A percentile compares a stretch with the other conserved stretches of the same genome.
These are phyloP conservation scores for Drosophila paracracens DNA, from an alignment of 2,888 invertebrate species.

Conservation along the genomic window DNA sequence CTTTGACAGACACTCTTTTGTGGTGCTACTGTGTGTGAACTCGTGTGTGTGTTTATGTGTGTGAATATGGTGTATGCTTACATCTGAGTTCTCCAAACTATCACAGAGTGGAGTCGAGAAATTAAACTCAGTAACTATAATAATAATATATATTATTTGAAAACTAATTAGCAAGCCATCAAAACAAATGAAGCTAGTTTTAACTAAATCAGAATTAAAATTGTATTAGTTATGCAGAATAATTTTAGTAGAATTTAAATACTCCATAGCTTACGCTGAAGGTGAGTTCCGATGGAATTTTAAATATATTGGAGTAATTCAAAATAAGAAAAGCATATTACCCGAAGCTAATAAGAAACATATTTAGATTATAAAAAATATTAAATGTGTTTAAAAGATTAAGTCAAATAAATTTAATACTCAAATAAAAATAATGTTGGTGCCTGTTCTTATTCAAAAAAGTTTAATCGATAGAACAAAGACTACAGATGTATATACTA, in stretches of 20 bases:
- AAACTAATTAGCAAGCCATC: background rate
- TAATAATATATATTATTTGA: background rate
- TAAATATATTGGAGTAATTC: background rate
- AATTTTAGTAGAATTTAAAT: background rate
- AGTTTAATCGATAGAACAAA: background rate
- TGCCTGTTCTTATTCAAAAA: background rate
- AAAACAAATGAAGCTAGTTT: background rate
- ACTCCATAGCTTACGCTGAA: background rate
- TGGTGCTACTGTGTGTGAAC: constrained; percentile 20
- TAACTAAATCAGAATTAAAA: background rate
- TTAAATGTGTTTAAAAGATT: background rate
- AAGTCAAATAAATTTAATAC: background rate
- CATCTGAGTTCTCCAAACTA: constrained; percentile 23
- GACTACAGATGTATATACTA: background rate
- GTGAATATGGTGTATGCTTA: constrained; percentile 23
- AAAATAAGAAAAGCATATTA: background rate
- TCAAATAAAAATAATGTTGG: background rate
- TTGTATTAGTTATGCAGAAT: background rate
- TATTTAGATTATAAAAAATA: background rate
- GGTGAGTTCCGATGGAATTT: background rate
- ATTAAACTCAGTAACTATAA: background rate
- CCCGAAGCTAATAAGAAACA: rapidly evolving
- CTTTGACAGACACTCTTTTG: constrained; percentile 56
- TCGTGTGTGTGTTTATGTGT: constrained; percentile 6
- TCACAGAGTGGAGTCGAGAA: background rate